Evolutionary conservation across 2,888 invertebrate species (phyloP), one percentile per base, ranked within the genome.

Genomic region (Pemphredon lugubris): DNA sequence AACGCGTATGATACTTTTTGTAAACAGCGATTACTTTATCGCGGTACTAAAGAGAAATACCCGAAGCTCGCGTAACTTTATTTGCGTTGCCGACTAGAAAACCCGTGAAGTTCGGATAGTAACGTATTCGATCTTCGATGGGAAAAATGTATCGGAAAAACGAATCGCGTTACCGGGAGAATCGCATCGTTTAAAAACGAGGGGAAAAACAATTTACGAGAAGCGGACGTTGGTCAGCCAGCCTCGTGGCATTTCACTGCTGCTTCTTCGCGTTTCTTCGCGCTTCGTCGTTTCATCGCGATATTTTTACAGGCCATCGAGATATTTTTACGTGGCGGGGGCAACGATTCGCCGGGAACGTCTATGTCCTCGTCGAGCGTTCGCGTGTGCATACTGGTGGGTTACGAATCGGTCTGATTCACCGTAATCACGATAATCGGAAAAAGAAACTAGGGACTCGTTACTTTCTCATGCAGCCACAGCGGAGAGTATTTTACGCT

Each of bases 281-380:
- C 70, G 18, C 42, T 34, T 51, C 61, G 47, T 48, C 65, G 44
- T 70, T 44, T 44, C 73, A 44, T 57, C 67, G 60, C 61, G 68
- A 66, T 74, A 73, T 83, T 79, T 83, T 83, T 82, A 73, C 78
- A 69, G 72, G 60, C 71, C 76, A 78, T 71, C 65, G 78, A 76
- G 87, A 86, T 88, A 86, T 87, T 87, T 87, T 87, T 88, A 87
- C 84, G 80, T 83, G 73, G 77, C 84, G 84, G 77, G 86, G 84
- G 84, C 87, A 86, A 87, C 75, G 87, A 73, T 85, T 87, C 76
- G 82, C 65, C 77, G 78, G 72, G 83, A 83, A 83, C 79, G 81
- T 70, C 73, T 63, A 65, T 77, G 76, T 75, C 73, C 79, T 81
- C 63, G 72, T 71, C 74, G 39, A 34, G 70, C 68, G 57, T 68